These are phyloP conservation scores for Amblyopsis hoosieri DNA, from an alignment of 2,797 vertebrate species.

Conservation along the genomic window DNA sequence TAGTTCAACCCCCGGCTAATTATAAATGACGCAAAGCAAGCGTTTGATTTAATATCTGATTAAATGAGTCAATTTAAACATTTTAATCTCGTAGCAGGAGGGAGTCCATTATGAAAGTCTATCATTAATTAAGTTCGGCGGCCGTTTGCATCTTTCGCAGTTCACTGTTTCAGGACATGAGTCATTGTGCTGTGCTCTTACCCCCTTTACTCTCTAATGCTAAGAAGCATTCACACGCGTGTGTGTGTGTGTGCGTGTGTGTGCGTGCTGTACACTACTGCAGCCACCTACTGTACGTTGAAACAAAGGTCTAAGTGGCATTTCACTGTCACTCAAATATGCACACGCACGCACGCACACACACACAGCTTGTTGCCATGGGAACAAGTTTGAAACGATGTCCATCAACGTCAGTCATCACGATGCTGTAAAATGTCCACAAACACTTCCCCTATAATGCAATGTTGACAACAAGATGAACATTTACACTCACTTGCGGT, in stretches of 20 bases:
- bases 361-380: not conserved
- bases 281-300: not conserved
- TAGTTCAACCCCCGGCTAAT: too few species aligned
- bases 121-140: slow-evolving; percentile 7
- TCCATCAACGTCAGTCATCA: too few species aligned
- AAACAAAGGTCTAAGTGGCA: slow-evolving; percentile 30
- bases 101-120: not conserved
- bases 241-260: too few species aligned
- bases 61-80: not conserved
- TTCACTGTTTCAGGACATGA: not conserved
- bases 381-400: too few species aligned
- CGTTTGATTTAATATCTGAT: not conserved
- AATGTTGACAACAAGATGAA: too few species aligned
- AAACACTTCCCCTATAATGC: too few species aligned
- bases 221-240: too few species aligned
- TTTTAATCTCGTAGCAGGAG: not conserved
- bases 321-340: not conserved
- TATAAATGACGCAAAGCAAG: too few species aligned
- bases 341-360: not conserved
- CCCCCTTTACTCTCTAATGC: not conserved
- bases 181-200: not conserved
- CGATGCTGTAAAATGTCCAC: too few species aligned
- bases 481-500: too few species aligned
- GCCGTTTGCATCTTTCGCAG: not conserved
- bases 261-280: not conserved